Conservation (phyloP, 2,888 invertebrate species). For the Hirtodrosophila duncani region DNA sequence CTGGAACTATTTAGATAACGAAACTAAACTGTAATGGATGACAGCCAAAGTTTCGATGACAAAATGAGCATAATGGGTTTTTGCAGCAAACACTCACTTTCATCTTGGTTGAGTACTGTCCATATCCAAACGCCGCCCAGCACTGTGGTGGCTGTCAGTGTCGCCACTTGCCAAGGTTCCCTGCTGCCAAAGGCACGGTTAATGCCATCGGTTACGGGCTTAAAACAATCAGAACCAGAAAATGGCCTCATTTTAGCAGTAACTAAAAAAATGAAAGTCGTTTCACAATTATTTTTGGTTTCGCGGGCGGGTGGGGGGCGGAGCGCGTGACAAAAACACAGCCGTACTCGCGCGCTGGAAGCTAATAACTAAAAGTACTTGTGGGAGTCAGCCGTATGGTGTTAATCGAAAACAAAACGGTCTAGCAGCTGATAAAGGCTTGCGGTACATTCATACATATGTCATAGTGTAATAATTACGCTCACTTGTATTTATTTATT, state of each 20-base stretch:
- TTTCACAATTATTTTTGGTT: constrained; percentile 3
- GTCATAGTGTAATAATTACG: background rate
- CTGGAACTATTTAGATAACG: constrained; percentile 4
- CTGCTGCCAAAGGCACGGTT: constrained; percentile 83
- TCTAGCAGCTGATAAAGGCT: constrained; percentile 42
- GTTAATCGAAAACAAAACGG: constrained; percentile 38
- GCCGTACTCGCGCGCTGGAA: constrained; percentile 36
- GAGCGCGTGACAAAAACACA: constrained; percentile 9
- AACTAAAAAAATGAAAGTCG: constrained; percentile 23
- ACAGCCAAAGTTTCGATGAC: too few relatives aligned
- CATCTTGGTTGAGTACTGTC: constrained; percentile 84
- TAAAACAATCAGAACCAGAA: constrained; percentile 61
- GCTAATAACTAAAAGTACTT: constrained; percentile 38
- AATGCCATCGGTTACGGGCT: constrained; percentile 78
- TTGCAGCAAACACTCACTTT: too few relatives aligned
- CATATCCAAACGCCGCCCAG: constrained; percentile 86
- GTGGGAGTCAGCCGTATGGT: constrained; percentile 23
- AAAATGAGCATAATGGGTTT: too few relatives aligned
- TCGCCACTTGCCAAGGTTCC: constrained; percentile 90
- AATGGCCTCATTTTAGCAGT: constrained; percentile 63
- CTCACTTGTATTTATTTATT: background rate
- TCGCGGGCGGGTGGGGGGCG: background rate
- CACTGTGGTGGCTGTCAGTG: constrained; percentile 87
- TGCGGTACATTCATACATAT: constrained; percentile 10
- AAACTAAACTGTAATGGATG: too few relatives aligned